Conservation (phyloP, 2,797 vertebrate species). For the Petrocephalus schoutedeni region DNA sequence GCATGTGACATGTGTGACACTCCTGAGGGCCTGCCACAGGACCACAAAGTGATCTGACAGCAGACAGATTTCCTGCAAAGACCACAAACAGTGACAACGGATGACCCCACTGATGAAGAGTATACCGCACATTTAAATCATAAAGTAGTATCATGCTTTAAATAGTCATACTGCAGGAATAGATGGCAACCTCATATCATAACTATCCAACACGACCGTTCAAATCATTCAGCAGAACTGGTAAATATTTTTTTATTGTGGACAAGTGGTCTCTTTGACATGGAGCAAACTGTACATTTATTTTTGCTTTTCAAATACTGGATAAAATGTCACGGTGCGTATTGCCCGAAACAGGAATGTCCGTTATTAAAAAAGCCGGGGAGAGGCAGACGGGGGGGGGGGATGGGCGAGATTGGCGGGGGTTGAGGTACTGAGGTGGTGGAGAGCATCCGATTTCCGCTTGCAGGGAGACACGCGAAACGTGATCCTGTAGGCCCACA, state of each 20-base stretch:
- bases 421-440: not conserved
- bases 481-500: not conserved
- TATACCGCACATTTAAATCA: not conserved
- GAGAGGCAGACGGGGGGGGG: not conserved
- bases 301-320: not conserved
- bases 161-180: not conserved
- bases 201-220: not conserved
- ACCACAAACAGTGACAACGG: not conserved
- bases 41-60: not conserved
- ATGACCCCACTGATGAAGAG: not conserved
- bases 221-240: not conserved
- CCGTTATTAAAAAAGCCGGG: not conserved
- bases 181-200: not conserved
- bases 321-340: not conserved
- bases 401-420: not conserved
- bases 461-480: slow-evolving; percentile 18
- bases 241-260: not conserved
- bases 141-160: not conserved
- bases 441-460: not conserved
- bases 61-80: not conserved
- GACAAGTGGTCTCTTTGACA: not conserved
- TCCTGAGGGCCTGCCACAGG: not conserved
- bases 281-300: slow-evolving; percentile 12
- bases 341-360: not conserved
- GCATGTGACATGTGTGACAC: not conserved